Evolutionary conservation across 1,140 invertebrate species (phyloP).

Genomic region (Drosophila guanche): DNA sequence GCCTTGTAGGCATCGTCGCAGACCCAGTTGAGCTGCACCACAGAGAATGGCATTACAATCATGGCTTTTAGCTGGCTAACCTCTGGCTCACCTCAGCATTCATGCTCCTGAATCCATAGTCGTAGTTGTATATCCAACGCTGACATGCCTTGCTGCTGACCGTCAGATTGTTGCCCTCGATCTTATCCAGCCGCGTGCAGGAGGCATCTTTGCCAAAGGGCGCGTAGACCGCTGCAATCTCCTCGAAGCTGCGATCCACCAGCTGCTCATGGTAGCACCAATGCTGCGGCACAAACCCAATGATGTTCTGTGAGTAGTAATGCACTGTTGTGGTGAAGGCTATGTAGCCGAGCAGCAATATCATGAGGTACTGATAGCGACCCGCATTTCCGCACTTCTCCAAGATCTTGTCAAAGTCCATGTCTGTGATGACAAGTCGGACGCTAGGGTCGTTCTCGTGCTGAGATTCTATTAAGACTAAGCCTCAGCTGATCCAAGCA

Average conservation of each 20-base stretch:
- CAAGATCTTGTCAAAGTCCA: slow-evolving; percentile 86
- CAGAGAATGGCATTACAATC: background rate
- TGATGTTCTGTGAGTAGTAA: slow-evolving; percentile 85
- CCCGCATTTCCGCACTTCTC: slow-evolving; percentile 86
- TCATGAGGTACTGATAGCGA: slow-evolving; percentile 85
- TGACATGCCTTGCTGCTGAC: slow-evolving; percentile 66
- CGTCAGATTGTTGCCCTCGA: slow-evolving; percentile 45
- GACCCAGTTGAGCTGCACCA: slow-evolving; percentile 85
- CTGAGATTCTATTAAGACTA: slow-evolving; percentile 72
- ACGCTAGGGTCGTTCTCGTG: slow-evolving; percentile 23
- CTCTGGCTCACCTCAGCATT: slow-evolving; percentile 84
- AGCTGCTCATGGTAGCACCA: slow-evolving; percentile 79
- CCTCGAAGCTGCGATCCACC: slow-evolving; percentile 53
- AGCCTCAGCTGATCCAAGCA: slow-evolving; percentile 16
- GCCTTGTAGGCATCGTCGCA: slow-evolving; percentile 85
- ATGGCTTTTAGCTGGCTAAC: too few species aligned
- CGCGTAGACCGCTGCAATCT: slow-evolving; percentile 62
- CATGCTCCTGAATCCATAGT: slow-evolving; percentile 84
- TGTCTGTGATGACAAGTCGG: slow-evolving; percentile 7
- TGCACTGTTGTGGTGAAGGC: slow-evolving; percentile 85
- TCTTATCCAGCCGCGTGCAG: slow-evolving; percentile 55
- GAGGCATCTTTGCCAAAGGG: slow-evolving; percentile 54
- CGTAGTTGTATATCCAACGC: slow-evolving; percentile 84
- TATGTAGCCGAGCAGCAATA: slow-evolving; percentile 85
- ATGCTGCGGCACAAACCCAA: slow-evolving; percentile 84